Conservation (phyloP, 2,888 invertebrate species). For the Macrosiphum euphorbiae region DNA sequence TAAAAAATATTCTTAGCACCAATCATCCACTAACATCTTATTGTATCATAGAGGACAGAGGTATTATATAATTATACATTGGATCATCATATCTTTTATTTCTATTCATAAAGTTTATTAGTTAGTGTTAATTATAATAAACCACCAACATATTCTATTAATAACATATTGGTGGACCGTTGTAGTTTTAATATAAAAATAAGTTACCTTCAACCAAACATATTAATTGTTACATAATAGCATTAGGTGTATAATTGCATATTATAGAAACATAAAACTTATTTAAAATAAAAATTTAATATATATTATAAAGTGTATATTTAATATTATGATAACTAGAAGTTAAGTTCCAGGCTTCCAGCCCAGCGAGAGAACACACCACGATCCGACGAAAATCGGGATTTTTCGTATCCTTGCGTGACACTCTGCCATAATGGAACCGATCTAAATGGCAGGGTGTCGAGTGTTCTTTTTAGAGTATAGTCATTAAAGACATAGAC, state of each 20-base stretch:
- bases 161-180: background rate
- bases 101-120: background rate
- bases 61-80: background rate
- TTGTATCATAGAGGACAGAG: background rate
- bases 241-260: no score
- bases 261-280: no score
- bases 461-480: background rate
- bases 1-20: no score
- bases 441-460: no score
- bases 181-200: background rate
- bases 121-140: background rate
- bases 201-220: background rate
- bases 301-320: background rate
- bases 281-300: no score
- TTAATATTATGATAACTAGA: background rate
- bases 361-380: no score
- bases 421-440: no score
- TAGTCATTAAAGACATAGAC: background rate
- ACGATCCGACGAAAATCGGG: no score
- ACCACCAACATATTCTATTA: background rate
- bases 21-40: no score
- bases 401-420: no score
- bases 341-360: background rate
- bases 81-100: background rate
- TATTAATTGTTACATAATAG: background rate